phyloP scores from a whole-genome alignment of 1,140 invertebrate species.

The Bombus turneri region DNA sequence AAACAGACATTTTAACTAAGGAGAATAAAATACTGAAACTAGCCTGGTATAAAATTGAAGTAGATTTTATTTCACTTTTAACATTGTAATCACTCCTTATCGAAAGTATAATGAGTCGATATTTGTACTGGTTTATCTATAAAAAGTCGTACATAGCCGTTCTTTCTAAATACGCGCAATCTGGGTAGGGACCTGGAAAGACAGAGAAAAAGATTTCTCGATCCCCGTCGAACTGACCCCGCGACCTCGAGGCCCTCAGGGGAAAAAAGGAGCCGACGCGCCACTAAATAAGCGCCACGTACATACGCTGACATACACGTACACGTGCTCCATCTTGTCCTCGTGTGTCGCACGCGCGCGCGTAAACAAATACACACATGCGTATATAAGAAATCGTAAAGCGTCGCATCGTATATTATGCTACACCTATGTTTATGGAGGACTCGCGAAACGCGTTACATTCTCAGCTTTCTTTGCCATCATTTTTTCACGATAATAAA shows the following conservation, averaged over 20 bases:
- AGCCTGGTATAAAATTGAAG: too few relatives aligned
- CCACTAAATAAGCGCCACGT: constrained; percentile 67
- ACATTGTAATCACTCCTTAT: too few relatives aligned
- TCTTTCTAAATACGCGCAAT: constrained; percentile 43
- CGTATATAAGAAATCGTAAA: constrained; percentile 51
- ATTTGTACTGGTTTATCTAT: too few relatives aligned
- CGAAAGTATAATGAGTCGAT: too few relatives aligned
- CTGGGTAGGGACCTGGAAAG: constrained; percentile 24
- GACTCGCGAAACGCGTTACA: constrained; percentile 13
- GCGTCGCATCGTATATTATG: constrained; percentile 55
- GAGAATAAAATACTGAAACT: too few relatives aligned
- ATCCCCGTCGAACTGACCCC: constrained; percentile 66
- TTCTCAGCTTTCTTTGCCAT: constrained; percentile 14
- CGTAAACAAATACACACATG: constrained; percentile 5
- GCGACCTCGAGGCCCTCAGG: constrained; percentile 45
- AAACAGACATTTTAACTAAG: too few relatives aligned
- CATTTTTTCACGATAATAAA: constrained; percentile 17
- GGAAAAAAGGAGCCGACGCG: constrained; percentile 67
- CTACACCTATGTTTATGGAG: constrained; percentile 37
- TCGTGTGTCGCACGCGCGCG: neutral
- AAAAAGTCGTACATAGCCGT: too few relatives aligned
- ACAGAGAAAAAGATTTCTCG: constrained; percentile 50
- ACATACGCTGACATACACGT: neutral
- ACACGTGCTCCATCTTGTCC: neutral
- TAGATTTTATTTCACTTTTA: too few relatives aligned